phyloP scores from a whole-genome alignment of 2,888 invertebrate genomes.

The Dastarcus helophoroides region DNA sequence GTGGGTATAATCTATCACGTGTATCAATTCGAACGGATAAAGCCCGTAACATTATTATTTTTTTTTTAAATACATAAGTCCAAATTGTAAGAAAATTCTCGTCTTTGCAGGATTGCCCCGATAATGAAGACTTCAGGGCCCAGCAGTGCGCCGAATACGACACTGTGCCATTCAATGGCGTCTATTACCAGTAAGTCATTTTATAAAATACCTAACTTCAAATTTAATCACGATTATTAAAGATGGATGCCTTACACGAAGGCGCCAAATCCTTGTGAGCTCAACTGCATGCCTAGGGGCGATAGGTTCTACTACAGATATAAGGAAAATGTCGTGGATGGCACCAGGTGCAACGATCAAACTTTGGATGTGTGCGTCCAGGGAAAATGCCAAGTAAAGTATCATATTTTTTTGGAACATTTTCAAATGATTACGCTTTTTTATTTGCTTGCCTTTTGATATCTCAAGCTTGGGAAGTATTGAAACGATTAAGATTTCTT shows the following conservation, averaged over 20 bases:
- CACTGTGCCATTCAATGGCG: slow-evolving; percentile 66
- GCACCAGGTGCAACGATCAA: slow-evolving; percentile 72
- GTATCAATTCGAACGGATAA: too few species aligned
- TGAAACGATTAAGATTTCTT: too few species aligned
- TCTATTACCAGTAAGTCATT: slow-evolving; percentile 63
- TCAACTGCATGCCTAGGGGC: slow-evolving; percentile 89
- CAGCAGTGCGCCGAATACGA: slow-evolving; percentile 86
- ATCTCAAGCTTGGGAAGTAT: too few species aligned
- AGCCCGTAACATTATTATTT: too few species aligned
- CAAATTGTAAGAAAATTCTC: slow-evolving; percentile 3
- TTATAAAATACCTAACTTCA: neutral
- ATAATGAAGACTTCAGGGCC: slow-evolving; percentile 68
- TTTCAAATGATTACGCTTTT: too few species aligned
- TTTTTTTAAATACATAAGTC: too few species aligned
- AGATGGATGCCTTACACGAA: slow-evolving; percentile 85
- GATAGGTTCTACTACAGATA: slow-evolving; percentile 88
- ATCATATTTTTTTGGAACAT: too few species aligned
- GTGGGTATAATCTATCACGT: too few species aligned
- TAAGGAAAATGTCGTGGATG: slow-evolving; percentile 67
- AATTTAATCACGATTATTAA: slow-evolving; percentile 11
- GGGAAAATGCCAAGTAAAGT: slow-evolving; percentile 79
- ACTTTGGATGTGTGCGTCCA: slow-evolving; percentile 87
- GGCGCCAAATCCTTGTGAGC: slow-evolving; percentile 81
- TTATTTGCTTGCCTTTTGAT: too few species aligned
- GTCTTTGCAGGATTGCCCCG: slow-evolving; percentile 62